Evolutionary conservation across 92 coral and sea anemone species (phyloP), one percentile per base, ranked within the genome.

Genomic region (Epizoanthus illoricatus): DNA sequence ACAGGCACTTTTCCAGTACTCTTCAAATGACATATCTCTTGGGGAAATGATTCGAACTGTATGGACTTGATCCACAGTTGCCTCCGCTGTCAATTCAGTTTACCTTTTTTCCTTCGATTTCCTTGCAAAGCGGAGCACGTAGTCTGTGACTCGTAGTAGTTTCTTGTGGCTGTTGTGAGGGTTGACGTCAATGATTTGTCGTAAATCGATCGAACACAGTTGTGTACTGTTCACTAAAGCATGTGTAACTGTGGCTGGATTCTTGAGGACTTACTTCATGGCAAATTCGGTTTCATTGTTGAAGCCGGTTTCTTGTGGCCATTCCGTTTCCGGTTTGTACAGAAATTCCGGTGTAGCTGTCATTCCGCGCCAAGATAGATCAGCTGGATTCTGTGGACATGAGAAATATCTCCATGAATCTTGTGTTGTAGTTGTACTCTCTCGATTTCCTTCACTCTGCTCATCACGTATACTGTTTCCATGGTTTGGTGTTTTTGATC

Each of bases 391-490:
- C 45, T 66, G 24, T 42, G 36, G 75, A 19, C 90, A 82, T 17
- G 86, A 85, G 63, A 88, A 88, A 65, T 75, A 58, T 36, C 80
- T 61, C 91, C 94, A 88, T 10, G 76, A 33, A 11, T 52, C 79
- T 78, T 84, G 61, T 0, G 72, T 70, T 6, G 71, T 73, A 36
- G 72, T 70, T 6, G 71, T 73, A 36, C 64, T 75, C 56, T 79
- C 61, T 20, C 84, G 84, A 87, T 90, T 80, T 90, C 94, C 23
- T 85, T 78, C 28, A 87, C 90, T 24, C 89, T 64, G 73, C 71
- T 65, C 65, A 65, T 81, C 4, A 90, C 89, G n/a, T n/a, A 56
- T 85, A 88, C 62, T 83, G 88, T 69, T 88, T 91, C 94, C 94
- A 91, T 4, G 81, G 88, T 39, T 85, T 86, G 33, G 75, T 58